Evolutionary conservation across 2,888 invertebrate species (phyloP).

Genomic region (Brachynemurus nebulosus): DNA sequence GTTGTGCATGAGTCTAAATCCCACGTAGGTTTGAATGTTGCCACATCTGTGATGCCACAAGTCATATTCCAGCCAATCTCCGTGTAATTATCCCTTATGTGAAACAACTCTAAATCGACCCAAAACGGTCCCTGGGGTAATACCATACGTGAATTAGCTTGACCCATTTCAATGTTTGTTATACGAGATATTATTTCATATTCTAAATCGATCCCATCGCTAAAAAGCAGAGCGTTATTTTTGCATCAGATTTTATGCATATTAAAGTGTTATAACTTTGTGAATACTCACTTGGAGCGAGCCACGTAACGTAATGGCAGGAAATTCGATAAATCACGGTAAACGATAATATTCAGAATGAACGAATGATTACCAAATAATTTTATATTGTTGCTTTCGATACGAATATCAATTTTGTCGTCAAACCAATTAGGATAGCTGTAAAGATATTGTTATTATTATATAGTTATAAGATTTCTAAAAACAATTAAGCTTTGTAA

Average conservation of each 20-base stretch:
- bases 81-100: constrained; percentile 34
- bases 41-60: constrained; percentile 33
- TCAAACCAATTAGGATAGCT: constrained; percentile 34
- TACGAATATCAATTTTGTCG: constrained; percentile 29
- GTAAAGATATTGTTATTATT: too few relatives aligned
- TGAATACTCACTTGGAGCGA: constrained; percentile 44
- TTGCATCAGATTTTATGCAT: background rate
- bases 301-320: constrained; percentile 46
- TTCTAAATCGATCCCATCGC: constrained; percentile 51
- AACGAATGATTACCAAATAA: constrained; percentile 19
- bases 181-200: constrained; percentile 44
- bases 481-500: too few relatives aligned
- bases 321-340: constrained; percentile 46
- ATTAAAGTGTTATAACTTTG: background rate
- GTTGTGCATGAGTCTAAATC: constrained; percentile 44
- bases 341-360: constrained; percentile 36
- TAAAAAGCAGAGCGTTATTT: constrained; percentile 23
- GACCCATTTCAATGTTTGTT: constrained; percentile 16
- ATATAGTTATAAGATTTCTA: too few relatives aligned
- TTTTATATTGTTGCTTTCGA: constrained; percentile 19
- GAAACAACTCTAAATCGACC: constrained; percentile 35
- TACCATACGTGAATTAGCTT: constrained; percentile 33
- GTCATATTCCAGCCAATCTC: constrained; percentile 34
- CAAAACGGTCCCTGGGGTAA: constrained; percentile 32
- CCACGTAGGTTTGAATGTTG: constrained; percentile 42